These are phyloP conservation scores for Agrenia bidenticulata DNA, from an alignment of 2,888 invertebrate genomes.

Conservation along the genomic window DNA sequence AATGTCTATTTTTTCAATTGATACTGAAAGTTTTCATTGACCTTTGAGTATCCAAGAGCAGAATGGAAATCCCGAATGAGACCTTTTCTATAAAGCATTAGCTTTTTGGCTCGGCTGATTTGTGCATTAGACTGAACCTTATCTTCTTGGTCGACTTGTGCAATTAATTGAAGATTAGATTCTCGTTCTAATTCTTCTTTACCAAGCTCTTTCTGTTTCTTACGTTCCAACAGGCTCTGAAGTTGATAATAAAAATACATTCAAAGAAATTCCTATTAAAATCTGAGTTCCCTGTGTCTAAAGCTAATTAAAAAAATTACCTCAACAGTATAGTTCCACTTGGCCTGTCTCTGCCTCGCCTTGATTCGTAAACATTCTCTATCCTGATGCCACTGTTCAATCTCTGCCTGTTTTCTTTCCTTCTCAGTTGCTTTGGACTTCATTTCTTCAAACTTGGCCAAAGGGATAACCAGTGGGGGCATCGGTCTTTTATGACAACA, in stretches of 20 bases:
- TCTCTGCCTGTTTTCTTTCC: slow-evolving; percentile 31
- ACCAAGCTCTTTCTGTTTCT: slow-evolving; percentile 34
- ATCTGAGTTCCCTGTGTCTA: background rate
- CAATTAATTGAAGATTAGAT: slow-evolving; percentile 28
- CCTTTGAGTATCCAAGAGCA: slow-evolving; percentile 43
- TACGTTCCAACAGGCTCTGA: slow-evolving; percentile 43
- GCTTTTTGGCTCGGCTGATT: slow-evolving; percentile 36
- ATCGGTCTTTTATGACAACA: slow-evolving; percentile 44
- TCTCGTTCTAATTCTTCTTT: slow-evolving; percentile 33
- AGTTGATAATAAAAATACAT: slow-evolving; percentile 15
- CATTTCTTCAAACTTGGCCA: slow-evolving; percentile 34
- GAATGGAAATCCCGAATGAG: slow-evolving; percentile 49
- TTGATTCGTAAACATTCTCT: slow-evolving; percentile 38
- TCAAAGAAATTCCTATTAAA: background rate
- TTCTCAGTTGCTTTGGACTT: slow-evolving; percentile 33
- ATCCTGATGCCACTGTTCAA: slow-evolving; percentile 23
- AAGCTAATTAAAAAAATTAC: slow-evolving; percentile 21
- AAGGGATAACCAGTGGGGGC: slow-evolving; percentile 46
- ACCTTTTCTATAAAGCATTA: slow-evolving; percentile 49
- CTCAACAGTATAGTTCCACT: slow-evolving; percentile 51
- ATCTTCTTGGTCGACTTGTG: slow-evolving; percentile 29
- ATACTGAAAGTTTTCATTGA: too few species aligned
- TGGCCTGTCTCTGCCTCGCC: slow-evolving; percentile 37
- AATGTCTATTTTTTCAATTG: too few species aligned
- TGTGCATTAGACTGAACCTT: slow-evolving; percentile 34